Evolutionary conservation across 2,113 vertebrate genomes (phyloP).

Genomic region (Elephas maximus): DNA sequence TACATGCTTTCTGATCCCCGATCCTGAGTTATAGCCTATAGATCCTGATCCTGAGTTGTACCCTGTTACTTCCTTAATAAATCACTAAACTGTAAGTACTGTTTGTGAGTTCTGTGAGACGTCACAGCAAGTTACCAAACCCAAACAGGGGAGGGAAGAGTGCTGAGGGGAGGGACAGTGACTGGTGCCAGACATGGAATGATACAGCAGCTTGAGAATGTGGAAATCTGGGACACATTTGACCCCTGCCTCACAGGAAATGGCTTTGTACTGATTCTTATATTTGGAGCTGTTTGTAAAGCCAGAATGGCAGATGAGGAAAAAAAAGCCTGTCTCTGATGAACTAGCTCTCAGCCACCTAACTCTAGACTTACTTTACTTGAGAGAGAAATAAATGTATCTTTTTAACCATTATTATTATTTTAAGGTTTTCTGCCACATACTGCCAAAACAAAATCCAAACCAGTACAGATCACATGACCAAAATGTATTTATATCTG

Average conservation of each 20-base stretch:
- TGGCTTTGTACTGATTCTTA: neutral
- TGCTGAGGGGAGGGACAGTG: neutral
- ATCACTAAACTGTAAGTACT: no score
- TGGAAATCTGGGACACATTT: neutral
- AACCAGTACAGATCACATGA: neutral
- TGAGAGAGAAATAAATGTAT: slow-evolving; percentile 9
- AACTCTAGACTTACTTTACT: neutral
- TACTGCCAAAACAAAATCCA: neutral
- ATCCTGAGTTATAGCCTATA: no score
- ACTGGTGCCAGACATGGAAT: no score
- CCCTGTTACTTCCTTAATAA: no score
- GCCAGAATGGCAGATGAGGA: neutral
- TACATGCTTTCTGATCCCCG: no score
- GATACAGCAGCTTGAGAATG: neutral
- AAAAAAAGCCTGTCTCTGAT: neutral
- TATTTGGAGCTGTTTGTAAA: neutral
- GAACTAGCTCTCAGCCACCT: neutral
- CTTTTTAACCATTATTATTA: neutral
- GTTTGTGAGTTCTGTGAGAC: no score
- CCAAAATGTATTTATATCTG: slow-evolving; percentile 23
- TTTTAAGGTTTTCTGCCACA: slow-evolving; percentile 20
- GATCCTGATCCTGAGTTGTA: no score
- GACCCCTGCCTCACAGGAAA: neutral
- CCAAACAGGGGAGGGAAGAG: neutral
- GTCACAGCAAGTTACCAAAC: neutral